phyloP scores from a whole-genome alignment of 1,140 invertebrate genomes.

The Aleiodes sp. region DNA sequence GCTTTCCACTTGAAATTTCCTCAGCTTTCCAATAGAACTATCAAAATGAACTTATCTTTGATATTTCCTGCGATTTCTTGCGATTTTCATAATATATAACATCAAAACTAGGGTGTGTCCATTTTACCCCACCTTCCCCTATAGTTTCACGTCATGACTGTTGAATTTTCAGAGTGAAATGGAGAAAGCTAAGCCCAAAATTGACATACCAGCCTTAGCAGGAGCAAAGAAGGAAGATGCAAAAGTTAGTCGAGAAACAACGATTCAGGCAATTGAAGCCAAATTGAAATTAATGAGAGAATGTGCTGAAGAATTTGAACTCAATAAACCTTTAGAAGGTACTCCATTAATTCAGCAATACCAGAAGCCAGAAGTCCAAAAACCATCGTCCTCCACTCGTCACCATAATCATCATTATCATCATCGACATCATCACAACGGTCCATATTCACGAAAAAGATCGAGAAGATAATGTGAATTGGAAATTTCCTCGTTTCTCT shows the following conservation, averaged over 20 bases:
- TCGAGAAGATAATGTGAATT: conserved; percentile 59
- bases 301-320: conserved; percentile 75
- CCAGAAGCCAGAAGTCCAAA: conserved; percentile 65
- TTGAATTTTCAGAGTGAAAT: conserved; percentile 67
- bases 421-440: conserved; percentile 53
- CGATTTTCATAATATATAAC: too few species aligned
- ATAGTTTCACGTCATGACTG: too few species aligned
- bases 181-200: conserved; percentile 77
- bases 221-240: conserved; percentile 74
- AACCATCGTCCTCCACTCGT: conserved; percentile 61
- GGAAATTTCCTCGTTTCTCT: neutral
- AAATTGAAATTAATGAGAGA: conserved; percentile 83
- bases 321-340: conserved; percentile 74
- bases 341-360: conserved; percentile 74
- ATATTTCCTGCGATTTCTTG: too few species aligned
- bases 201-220: conserved; percentile 79
- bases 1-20: too few species aligned
- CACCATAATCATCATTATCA: conserved; percentile 47
- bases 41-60: too few species aligned
- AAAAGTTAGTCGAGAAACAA: conserved; percentile 76
- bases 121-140: too few species aligned
- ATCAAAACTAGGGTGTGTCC: too few species aligned
- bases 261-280: conserved; percentile 87
- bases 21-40: too few species aligned
- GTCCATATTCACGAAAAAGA: conserved; percentile 60